Conservation (phyloP, 2,797 vertebrate species). For the Sebastolobus alascanus region DNA sequence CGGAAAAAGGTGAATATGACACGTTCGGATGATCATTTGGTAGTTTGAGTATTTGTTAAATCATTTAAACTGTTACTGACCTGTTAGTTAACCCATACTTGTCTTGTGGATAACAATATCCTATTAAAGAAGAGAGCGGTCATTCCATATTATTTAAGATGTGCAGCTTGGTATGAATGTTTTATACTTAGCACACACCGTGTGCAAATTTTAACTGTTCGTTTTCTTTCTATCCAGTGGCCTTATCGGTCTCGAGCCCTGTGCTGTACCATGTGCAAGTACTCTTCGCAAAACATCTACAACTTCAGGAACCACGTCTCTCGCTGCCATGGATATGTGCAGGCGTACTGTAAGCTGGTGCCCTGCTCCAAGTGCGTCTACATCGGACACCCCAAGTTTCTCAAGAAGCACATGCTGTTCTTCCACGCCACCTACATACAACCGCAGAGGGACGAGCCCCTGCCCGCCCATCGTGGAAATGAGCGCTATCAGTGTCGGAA, state of each 20-base stretch:
- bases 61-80: neutral
- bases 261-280: slow-evolving; percentile 95
- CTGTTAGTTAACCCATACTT: neutral
- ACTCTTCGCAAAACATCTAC: slow-evolving; percentile 90
- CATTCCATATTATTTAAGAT: neutral
- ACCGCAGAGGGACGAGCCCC: slow-evolving; percentile 37
- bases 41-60: neutral
- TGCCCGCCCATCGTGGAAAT: slow-evolving; percentile 58
- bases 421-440: slow-evolving; percentile 85
- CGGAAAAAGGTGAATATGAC: slow-evolving; percentile 83
- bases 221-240: slow-evolving; percentile 81
- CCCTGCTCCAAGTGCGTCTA: slow-evolving; percentile 92
- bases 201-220: neutral
- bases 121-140: neutral
- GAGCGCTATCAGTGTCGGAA: slow-evolving; percentile 90
- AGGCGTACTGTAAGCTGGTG: slow-evolving; percentile 89
- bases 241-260: slow-evolving; percentile 92
- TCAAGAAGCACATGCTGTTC: slow-evolving; percentile 91
- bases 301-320: slow-evolving; percentile 92
- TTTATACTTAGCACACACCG: neutral
- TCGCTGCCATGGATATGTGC: slow-evolving; percentile 90
- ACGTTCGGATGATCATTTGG: neutral
- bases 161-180: neutral
- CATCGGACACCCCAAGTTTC: slow-evolving; percentile 87
- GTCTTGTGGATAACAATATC: neutral